Base-by-base conservation (phyloP, 2,113 vertebrate genomes). In the Atherinomorus stipes region DNA sequence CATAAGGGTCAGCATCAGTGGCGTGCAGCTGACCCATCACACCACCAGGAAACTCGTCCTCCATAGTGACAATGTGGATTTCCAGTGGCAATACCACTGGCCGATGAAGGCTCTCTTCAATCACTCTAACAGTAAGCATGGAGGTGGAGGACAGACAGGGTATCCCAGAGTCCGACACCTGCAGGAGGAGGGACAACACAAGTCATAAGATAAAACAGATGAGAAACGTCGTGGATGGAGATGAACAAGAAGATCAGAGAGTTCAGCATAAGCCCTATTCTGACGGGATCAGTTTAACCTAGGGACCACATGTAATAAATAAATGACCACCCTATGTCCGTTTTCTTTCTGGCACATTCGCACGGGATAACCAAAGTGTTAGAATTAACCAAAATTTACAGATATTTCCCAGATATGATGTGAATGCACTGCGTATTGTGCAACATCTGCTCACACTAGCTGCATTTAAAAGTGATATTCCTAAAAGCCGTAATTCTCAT, bases 21-120 rank as follows among this genome's bases (percentile, higher is more conserved):
- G 98, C 98, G 0, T 99, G 98, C 37, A 99, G 95, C 86, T 98
- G 97, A 42, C 98, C 98, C 50, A 99, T 99, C 26, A 99, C 96
- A 5, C 98, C 98, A 0, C 98, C 98, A 0, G 97, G 97, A 85
- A 99, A 99, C 90, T 99, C 97, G 0, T 99, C 98, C 90, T 99
- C 98, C 96, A 99, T 96, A 21, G 97, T 98, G 80, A 99, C 92
- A 2, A 99, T 97, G 84, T 97, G 96, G 53, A 99, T 94, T 56
- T 99, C 96, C 44, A 99, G 85, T 0, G 98, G 97, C 68, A 96
- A 93, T 4, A 95, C 97, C 0, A 96, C 95, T 0, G 98, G 98
- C 31, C 96, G 95, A 85, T 98, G 97, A 28, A 96, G 95, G 62
- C 98, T 99, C 78, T 99, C 98, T 85, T 99, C 97, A 5, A 99